Evolutionary conservation across 2,113 vertebrate genomes (phyloP).

Genomic region (Tapirus terrestris): DNA sequence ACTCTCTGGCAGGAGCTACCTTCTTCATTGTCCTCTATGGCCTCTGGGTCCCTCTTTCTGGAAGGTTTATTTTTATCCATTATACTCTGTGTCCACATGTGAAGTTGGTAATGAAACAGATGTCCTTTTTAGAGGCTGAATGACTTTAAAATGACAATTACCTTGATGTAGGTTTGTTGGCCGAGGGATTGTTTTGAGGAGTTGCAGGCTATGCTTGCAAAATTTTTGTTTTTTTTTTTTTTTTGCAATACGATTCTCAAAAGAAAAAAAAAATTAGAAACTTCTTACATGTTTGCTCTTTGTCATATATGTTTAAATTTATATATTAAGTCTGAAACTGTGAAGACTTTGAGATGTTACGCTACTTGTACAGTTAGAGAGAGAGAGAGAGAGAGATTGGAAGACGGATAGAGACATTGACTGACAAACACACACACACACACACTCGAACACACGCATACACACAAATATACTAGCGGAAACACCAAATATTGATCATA

Average conservation of each 20-base stretch:
- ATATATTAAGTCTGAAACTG: neutral
- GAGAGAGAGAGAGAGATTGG: neutral
- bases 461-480: neutral
- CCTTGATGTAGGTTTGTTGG: constrained; percentile 5
- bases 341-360: neutral
- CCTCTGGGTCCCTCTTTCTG: constrained; percentile 69
- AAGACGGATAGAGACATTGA: neutral
- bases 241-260: neutral
- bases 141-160: constrained; percentile 54
- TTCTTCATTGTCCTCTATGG: constrained; percentile 70
- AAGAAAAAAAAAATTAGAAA: too few relatives aligned
- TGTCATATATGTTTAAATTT: neutral
- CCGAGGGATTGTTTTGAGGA: neutral
- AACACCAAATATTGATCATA: neutral
- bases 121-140: constrained; percentile 53
- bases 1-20: constrained; percentile 63
- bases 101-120: constrained; percentile 68
- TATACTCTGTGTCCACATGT: constrained; percentile 70
- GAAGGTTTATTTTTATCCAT: constrained; percentile 73
- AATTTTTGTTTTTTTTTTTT: neutral
- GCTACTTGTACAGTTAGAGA: neutral
- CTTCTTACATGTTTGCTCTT: neutral
- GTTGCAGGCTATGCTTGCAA: neutral
- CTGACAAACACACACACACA: neutral
- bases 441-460: neutral